Base-by-base conservation (phyloP, 2,888 invertebrate species). In the Athalia circularis region DNA sequence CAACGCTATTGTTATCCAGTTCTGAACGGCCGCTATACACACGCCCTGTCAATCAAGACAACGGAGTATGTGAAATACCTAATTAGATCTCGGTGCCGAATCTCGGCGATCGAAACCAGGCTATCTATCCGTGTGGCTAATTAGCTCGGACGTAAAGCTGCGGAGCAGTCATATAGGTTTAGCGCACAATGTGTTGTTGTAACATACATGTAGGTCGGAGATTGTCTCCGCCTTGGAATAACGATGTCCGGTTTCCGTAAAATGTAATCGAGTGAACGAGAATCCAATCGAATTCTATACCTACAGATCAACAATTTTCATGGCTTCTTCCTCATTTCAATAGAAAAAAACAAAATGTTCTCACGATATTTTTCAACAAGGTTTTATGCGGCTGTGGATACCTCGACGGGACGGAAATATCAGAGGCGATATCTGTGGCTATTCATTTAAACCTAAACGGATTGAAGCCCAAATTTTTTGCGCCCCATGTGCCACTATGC, bases 341-440 rank as follows among this genome's bases (percentile, higher is more conserved):
- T 29, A 29, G 29, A 62, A 13, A 15, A 43, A 64, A 5, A 45
- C 3, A 47, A 52, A 15, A 45, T n/a, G 43, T 5, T n/a, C 45
- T 43, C 5, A 4, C 54, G 62, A 65, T 54, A 65, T 57, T 70
- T 68, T 9, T 50, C 6, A 13, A n/a, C 2, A 65, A 90, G 92
- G 90, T 93, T 62, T 85, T 93, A 13, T 91, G 92, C 76, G 93
- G 93, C 1, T 92, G 91, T 85, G 93, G 93, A 5, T 91, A 91
- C 0, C 91, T 91, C 82, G 93, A 93, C 88, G 93, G 93, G 3
- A 90, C 90, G 61, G 93, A 93, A 87, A 88, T 92, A 59, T 91
- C 92, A 74, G 93, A 93, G 87, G 91, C 92, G 8, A 88, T 92
- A 29, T 91, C 92, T 1, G 80, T 87, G 11, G 79, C 85, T 13